Evolutionary conservation across 2,113 vertebrate species (phyloP), one percentile per base, ranked within the genome.

Genomic region (Accipiter virgatus): DNA sequence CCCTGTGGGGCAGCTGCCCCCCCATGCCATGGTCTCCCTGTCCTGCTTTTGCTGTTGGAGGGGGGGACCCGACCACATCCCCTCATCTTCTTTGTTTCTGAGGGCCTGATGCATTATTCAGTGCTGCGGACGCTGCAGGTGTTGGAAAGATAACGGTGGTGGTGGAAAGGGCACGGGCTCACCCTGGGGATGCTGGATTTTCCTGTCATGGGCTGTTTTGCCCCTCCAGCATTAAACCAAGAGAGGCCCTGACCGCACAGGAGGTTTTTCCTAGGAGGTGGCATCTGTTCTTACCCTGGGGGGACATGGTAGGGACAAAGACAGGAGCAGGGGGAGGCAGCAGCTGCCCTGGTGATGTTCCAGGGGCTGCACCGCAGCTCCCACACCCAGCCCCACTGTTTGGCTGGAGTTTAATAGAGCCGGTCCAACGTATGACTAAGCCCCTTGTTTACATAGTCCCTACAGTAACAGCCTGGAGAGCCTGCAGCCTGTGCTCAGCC

Each of bases 71-170:
- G 6, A 8, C 58, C 3, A 2, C 65, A 36, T 48, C 50, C 52
- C 42, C 31, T 65, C 63, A 15, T 86, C 32, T 42, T 32, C 81
- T 96, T 96, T 96, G 93, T 96, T 91, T 91, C 56, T 43, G 14
- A 19, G 62, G 73, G 38, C 43, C 70, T 86, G 83, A 91, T 94
- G 84, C 71, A 72, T 96, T 95, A 91, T 93, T 89, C 94, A 95
- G 84, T 0, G 6, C 92, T 72, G 90, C 15, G 8, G 94, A 13
- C 9, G 3, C 66, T 58, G 91, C 13, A 1, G 90, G 52, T 42
- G 65, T 25, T 58, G 70, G 75, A 43, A 40, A 66, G 72, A 83
- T 40, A 86, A 87, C 0, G 29, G 71, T 20, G n/a, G 75, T 18
- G 55, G 59, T 65, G 79, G 34, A 14, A 55, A 80, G 88, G 88